phyloP scores from a whole-genome alignment of 37 sponge, comb jelly and placozoan species.

The Mnemiopsis leidyi region DNA sequence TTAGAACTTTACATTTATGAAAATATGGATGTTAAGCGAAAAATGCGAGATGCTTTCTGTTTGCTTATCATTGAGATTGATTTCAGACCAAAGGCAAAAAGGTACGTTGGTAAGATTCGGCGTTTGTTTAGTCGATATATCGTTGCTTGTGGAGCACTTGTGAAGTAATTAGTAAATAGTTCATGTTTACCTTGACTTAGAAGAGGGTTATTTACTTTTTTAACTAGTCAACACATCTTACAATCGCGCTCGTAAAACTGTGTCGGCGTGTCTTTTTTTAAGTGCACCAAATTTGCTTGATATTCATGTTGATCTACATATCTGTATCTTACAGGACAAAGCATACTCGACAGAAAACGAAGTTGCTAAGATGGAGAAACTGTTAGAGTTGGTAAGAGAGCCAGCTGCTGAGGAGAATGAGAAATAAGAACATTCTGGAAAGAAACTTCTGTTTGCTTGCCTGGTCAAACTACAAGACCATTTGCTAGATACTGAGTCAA shows the following conservation, averaged over 20 bases:
- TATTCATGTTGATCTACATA: too few relatives aligned
- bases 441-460: background rate
- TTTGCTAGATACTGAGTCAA: too few relatives aligned
- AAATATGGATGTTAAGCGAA: too few relatives aligned
- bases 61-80: background rate
- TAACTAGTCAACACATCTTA: too few relatives aligned
- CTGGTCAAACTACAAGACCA: too few relatives aligned
- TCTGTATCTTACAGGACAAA: conserved; percentile 79
- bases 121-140: background rate
- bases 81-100: background rate
- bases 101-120: background rate
- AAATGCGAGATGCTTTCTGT: background rate
- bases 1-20: too few relatives aligned
- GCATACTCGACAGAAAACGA: conserved; percentile 73
- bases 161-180: too few relatives aligned
- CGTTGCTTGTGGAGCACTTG: background rate
- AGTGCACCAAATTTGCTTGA: too few relatives aligned
- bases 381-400: conserved; percentile 82
- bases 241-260: too few relatives aligned
- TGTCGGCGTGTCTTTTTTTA: too few relatives aligned
- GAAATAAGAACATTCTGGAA: background rate
- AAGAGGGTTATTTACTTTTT: too few relatives aligned
- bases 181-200: too few relatives aligned
- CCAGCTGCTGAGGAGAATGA: background rate
- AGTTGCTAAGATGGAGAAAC: conserved; percentile 86